These are phyloP conservation scores for Desoria tigrina DNA, from an alignment of 2,888 invertebrate species.

Conservation along the genomic window DNA sequence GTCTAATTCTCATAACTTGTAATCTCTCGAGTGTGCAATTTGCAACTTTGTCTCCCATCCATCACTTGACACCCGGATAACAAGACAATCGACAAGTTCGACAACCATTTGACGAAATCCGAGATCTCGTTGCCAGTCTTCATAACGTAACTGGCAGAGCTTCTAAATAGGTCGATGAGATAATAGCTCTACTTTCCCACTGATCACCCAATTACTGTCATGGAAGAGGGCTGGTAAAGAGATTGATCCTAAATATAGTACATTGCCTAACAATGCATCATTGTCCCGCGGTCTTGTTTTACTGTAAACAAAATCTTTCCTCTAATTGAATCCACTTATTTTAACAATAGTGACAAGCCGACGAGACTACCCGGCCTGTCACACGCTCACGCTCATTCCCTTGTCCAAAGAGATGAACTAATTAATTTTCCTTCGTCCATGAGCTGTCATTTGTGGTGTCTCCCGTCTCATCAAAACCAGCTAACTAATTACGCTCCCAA, in stretches of 20 bases:
- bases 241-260: neutral
- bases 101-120: constrained; percentile 14
- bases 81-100: constrained; percentile 39
- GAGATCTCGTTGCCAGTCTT: neutral
- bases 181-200: neutral
- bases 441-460: constrained; percentile 33
- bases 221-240: neutral
- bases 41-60: constrained; percentile 45
- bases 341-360: constrained; percentile 2
- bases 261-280: constrained; percentile 3
- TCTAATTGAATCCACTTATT: constrained; percentile 23
- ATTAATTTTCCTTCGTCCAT: constrained; percentile 44
- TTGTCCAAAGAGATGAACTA: constrained; percentile 27
- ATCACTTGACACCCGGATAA: constrained; percentile 48
- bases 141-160: neutral
- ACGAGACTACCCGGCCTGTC: constrained; percentile 4
- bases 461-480: constrained; percentile 17
- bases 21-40: constrained; percentile 19
- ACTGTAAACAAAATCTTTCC: neutral
- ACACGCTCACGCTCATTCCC: constrained; percentile 1
- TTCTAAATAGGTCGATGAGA: neutral
- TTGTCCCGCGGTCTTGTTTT: neutral
- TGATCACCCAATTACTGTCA: constrained; percentile 23
- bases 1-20: no score
- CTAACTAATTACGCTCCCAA: neutral